Conservation (phyloP, 2,797 vertebrate genomes). For the Echiichthys vipera region DNA sequence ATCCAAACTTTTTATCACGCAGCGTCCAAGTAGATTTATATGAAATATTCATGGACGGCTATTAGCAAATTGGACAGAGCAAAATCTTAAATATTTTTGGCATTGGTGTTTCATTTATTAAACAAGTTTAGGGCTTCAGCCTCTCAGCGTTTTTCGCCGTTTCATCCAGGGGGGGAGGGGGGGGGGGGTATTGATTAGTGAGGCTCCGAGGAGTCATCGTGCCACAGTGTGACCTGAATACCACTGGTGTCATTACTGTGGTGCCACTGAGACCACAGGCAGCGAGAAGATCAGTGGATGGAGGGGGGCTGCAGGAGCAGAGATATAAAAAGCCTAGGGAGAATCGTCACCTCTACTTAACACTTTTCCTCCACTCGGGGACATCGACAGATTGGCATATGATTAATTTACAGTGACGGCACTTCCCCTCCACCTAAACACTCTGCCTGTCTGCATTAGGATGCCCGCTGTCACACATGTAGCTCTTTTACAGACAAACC, state of each 20-base stretch:
- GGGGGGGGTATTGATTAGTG: constrained; percentile 65
- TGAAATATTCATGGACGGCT: constrained; percentile 70
- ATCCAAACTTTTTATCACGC: constrained; percentile 62
- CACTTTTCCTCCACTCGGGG: constrained; percentile 56
- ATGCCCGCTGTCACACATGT: constrained; percentile 46
- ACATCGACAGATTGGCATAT: constrained; percentile 65
- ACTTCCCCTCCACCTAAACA: constrained; percentile 51
- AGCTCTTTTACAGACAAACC: constrained; percentile 42
- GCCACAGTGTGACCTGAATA: constrained; percentile 62
- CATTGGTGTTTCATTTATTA: constrained; percentile 65
- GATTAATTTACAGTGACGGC: constrained; percentile 70
- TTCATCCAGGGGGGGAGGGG: constrained; percentile 35
- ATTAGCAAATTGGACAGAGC: constrained; percentile 75
- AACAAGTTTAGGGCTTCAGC: constrained; percentile 61
- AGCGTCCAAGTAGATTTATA: constrained; percentile 64
- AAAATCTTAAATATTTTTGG: constrained; percentile 56
- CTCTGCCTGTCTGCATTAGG: constrained; percentile 60
- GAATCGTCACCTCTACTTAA: constrained; percentile 55
- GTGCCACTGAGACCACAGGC: constrained; percentile 56
- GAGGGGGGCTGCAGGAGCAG: constrained; percentile 5
- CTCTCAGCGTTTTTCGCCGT: constrained; percentile 39
- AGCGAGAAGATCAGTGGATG: constrained; percentile 42
- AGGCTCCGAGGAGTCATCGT: constrained; percentile 47
- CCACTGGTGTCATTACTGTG: constrained; percentile 48
- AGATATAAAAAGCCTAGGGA: constrained; percentile 45